Evolutionary conservation across 2,113 vertebrate genomes (phyloP).

Genomic region (Toxotes jaculatrix): DNA sequence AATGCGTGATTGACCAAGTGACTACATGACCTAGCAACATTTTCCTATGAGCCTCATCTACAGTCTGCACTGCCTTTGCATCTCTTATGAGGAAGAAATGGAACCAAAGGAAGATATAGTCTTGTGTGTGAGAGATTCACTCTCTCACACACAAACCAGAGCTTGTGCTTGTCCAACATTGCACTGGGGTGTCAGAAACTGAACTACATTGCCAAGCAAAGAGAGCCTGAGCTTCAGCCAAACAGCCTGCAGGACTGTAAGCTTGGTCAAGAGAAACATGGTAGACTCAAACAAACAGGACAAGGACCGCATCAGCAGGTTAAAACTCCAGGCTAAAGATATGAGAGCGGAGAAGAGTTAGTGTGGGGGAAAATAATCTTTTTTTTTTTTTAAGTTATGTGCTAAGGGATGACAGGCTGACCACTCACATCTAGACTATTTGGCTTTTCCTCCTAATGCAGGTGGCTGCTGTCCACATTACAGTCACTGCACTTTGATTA

Average conservation of each 20-base stretch:
- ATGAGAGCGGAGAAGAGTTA: neutral
- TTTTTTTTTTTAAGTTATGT: neutral
- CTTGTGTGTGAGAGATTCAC: neutral
- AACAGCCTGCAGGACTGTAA: slow-evolving; percentile 28
- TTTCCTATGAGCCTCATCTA: slow-evolving; percentile 26
- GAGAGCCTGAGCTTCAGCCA: slow-evolving; percentile 39
- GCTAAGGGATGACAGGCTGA: slow-evolving; percentile 20
- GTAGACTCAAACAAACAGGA: neutral
- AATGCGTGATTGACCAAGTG: neutral
- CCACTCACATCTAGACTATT: slow-evolving; percentile 50
- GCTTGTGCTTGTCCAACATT: slow-evolving; percentile 62
- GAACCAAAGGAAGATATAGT: neutral
- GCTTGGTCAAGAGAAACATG: neutral
- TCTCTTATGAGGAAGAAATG: neutral
- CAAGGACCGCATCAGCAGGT: too few species aligned
- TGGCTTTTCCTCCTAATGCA: slow-evolving; percentile 41
- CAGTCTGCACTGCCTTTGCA: neutral
- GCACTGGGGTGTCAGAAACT: slow-evolving; percentile 66
- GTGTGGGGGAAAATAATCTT: slow-evolving; percentile 14
- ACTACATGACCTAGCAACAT: slow-evolving; percentile 19
- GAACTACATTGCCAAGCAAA: slow-evolving; percentile 63
- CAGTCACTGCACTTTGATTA: slow-evolving; percentile 26
- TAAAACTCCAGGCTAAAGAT: slow-evolving; percentile 3
- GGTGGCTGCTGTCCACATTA: slow-evolving; percentile 3
- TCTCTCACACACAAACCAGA: neutral